Evolutionary conservation across 2,113 vertebrate genomes (phyloP).

Genomic region (Callaeas wilsoni): DNA sequence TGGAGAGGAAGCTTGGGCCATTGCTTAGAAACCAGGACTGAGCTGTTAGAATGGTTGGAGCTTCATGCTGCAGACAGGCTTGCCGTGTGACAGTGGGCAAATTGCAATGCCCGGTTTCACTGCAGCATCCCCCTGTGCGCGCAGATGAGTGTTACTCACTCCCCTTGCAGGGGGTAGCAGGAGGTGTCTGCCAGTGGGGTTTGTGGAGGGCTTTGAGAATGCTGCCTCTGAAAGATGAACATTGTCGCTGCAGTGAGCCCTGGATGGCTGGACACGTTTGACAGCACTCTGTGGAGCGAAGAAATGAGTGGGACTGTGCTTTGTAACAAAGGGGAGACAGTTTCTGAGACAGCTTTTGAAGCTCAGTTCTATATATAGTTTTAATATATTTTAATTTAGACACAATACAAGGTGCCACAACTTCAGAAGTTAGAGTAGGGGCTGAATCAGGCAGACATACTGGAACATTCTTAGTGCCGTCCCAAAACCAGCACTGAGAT

Average conservation of each 20-base stretch:
- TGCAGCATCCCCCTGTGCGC: background rate
- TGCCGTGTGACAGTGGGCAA: background rate
- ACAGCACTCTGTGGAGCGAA: background rate
- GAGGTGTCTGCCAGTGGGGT: background rate
- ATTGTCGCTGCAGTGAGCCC: background rate
- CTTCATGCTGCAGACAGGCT: background rate
- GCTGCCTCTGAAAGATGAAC: background rate
- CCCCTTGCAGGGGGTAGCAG: background rate
- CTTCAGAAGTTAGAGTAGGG: background rate
- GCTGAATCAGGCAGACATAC: background rate
- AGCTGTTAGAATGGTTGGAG: background rate
- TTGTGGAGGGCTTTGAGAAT: background rate
- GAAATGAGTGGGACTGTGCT: background rate
- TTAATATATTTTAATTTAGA: conserved; percentile 5
- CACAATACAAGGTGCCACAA: background rate
- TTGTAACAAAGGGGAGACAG: conserved; percentile 2
- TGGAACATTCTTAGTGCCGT: background rate
- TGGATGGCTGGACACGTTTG: background rate
- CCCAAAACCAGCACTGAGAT: background rate
- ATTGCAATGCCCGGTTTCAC: background rate
- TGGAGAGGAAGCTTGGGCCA: background rate
- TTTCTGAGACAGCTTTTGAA: conserved; percentile 2
- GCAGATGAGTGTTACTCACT: background rate
- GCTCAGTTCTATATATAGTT: background rate
- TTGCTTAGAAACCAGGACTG: conserved; percentile 2